Base-by-base conservation (phyloP, 2,888 invertebrate species). In the Oxycera nigricornis region DNA sequence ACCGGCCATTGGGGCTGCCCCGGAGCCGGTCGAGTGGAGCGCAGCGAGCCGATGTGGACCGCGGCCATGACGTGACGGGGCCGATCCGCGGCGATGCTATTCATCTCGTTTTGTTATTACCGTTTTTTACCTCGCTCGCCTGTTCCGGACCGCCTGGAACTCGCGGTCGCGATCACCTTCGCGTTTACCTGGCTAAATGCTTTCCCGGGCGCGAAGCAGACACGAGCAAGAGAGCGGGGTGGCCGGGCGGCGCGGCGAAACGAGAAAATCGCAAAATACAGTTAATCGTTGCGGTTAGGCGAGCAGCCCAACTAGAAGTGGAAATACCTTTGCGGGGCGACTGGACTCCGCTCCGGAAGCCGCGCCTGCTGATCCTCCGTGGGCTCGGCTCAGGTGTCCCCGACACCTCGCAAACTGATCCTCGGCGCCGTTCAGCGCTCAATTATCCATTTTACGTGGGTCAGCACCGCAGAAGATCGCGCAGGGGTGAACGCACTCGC, bases 401-500 rank as follows among this genome's bases (percentile, higher is more conserved):
- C 28, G 24, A 14, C 9, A 3, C 17, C 31, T 41, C 41, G 65
- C 2, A 22, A 41, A 65, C 7, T 39, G 3, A 65, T 41, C 65
- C 65, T 65, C 39, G 22, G 41, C 30, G 59, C 24, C 24, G 65
- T 11, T 39, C 14, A 22, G 39, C 35, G 11, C 20, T 70, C 55
- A 70, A 55, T 70, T 22, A 70, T 70, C 70, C 70, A 70, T 70
- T 70, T 70, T 68, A 17, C 14, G 24, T 7, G 17, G 55, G n/a
- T n/a, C 55, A 22, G 70, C 52, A 55, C 22, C 26, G n/a, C 30
- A 39, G 22, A 41, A 67, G 39, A 67, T 41, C 31, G 52, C 20
- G 20, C 31, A 70, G 20, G 55, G 70, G 70, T 70, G 70, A 70
- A 70, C 70, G 70, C 70, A 70, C 70, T 70, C 70, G 20, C 65